Percentiles rank a stretch among this genome's conserved stretches.
These are phyloP conservation scores for Acromyrmex echinatior DNA, from an alignment of 1,140 invertebrate genomes.

Conservation along the genomic window DNA sequence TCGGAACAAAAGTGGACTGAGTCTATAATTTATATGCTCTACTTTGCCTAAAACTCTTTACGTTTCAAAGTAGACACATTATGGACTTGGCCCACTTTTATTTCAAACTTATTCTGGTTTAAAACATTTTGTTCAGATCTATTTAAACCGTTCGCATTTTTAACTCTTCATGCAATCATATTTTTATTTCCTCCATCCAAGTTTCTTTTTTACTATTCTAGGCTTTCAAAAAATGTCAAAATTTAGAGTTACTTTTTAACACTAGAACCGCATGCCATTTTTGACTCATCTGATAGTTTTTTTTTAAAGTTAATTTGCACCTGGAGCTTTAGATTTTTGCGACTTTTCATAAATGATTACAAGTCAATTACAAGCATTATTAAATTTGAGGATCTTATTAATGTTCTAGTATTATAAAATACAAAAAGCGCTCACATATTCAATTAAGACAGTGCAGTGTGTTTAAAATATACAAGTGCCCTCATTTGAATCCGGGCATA, in stretches of 20 bases:
- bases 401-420: neutral
- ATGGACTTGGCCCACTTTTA: neutral
- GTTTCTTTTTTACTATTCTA: no score
- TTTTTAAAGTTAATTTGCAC: no score
- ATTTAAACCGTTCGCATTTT: neutral
- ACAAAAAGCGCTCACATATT: neutral
- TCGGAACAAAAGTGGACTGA: conserved; percentile 20
- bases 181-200: no score
- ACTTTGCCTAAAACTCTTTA: conserved; percentile 21
- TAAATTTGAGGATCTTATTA: neutral
- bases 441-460: neutral
- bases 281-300: no score
- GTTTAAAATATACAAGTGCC: neutral
- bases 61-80: conserved; percentile 29
- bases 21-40: conserved; percentile 42
- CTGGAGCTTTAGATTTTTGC: no score
- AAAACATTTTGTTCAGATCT: neutral
- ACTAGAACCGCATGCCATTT: no score
- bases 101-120: neutral
- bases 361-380: neutral
- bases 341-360: no score
- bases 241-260: no score
- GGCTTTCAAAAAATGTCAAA: no score
- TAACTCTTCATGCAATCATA: neutral
- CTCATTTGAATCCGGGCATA: no score